phyloP scores from a whole-genome alignment of 2,888 invertebrate genomes.

The Asteroscopus sphinx region DNA sequence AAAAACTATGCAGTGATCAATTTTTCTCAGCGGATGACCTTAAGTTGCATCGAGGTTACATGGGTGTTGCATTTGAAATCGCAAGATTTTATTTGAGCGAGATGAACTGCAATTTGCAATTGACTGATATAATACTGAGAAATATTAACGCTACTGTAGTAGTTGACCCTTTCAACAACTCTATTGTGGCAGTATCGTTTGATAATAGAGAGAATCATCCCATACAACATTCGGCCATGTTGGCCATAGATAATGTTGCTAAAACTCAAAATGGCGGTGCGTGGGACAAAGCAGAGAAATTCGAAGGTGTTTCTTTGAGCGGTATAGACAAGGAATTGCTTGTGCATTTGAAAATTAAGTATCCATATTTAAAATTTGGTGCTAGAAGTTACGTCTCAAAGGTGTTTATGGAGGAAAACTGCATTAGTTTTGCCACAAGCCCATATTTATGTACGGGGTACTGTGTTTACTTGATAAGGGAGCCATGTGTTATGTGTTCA shows the following conservation, averaged over 20 bases:
- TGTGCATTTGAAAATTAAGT: slow-evolving; percentile 72
- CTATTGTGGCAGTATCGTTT: slow-evolving; percentile 92
- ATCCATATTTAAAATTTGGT: slow-evolving; percentile 81
- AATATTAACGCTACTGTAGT: slow-evolving; percentile 87
- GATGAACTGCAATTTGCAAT: slow-evolving; percentile 18
- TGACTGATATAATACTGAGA: slow-evolving; percentile 49
- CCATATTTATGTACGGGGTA: slow-evolving; percentile 97
- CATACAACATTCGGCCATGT: slow-evolving; percentile 95
- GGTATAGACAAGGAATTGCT: slow-evolving; percentile 83
- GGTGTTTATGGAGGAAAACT: slow-evolving; percentile 59
- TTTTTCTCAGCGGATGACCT: slow-evolving; percentile 90
- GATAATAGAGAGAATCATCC: slow-evolving; percentile 91
- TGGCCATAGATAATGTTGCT: slow-evolving; percentile 96
- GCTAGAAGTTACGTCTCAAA: slow-evolving; percentile 78
- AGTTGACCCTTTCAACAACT: slow-evolving; percentile 92
- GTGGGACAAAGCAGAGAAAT: slow-evolving; percentile 78
- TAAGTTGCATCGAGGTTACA: slow-evolving; percentile 88
- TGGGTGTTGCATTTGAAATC: slow-evolving; percentile 90
- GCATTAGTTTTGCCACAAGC: slow-evolving; percentile 71
- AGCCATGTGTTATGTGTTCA: slow-evolving; percentile 98
- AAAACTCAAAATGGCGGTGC: slow-evolving; percentile 94
- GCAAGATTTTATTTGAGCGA: slow-evolving; percentile 72
- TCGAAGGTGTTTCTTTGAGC: slow-evolving; percentile 41
- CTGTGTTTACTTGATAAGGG: slow-evolving; percentile 94
- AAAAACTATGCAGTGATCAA: slow-evolving; percentile 90